Conservation (phyloP, 92 coral and sea anemone genomes). For the Anthopleura xanthogrammica region DNA sequence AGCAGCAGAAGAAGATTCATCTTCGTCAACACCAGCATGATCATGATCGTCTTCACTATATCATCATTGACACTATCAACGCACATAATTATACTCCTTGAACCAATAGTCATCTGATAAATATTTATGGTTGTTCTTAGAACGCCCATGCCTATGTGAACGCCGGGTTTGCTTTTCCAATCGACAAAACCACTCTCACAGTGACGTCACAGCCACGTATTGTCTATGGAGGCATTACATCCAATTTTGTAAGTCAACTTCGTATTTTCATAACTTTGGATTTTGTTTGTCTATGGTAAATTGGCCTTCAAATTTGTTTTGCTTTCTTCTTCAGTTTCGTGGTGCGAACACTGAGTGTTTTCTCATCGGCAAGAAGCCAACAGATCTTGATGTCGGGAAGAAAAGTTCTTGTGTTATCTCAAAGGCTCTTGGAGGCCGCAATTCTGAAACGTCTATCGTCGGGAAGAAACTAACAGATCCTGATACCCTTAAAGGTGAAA, state of each 20-base stretch:
- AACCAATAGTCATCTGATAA: not conserved
- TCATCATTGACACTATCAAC: too few species aligned
- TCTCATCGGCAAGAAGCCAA: conserved; percentile 49
- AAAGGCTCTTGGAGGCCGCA: too few species aligned
- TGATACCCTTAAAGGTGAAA: conserved; percentile 52
- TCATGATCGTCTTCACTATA: too few species aligned
- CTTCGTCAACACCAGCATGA: too few species aligned
- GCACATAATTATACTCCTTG: too few species aligned
- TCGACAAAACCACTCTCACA: not conserved
- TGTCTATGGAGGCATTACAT: conserved; percentile 72
- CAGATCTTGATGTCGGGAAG: conserved; percentile 22
- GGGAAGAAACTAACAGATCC: conserved; percentile 58
- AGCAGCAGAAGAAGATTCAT: too few species aligned
- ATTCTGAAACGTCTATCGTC: conserved; percentile 29
- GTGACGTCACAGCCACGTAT: conserved; percentile 45
- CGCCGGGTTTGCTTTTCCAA: conserved; percentile 44
- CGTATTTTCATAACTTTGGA: not conserved
- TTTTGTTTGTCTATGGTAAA: not conserved
- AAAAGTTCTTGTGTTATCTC: too few species aligned
- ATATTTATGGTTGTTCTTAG: not conserved
- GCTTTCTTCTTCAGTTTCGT: conserved; percentile 35
- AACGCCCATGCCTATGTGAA: conserved; percentile 38
- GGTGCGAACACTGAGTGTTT: conserved; percentile 61
- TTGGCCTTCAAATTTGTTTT: not conserved
- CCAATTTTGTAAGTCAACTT: conserved; percentile 52